Evolutionary conservation across 2,113 vertebrate genomes (phyloP), one percentile per base, ranked within the genome.

Genomic region (Mastomys coucha): DNA sequence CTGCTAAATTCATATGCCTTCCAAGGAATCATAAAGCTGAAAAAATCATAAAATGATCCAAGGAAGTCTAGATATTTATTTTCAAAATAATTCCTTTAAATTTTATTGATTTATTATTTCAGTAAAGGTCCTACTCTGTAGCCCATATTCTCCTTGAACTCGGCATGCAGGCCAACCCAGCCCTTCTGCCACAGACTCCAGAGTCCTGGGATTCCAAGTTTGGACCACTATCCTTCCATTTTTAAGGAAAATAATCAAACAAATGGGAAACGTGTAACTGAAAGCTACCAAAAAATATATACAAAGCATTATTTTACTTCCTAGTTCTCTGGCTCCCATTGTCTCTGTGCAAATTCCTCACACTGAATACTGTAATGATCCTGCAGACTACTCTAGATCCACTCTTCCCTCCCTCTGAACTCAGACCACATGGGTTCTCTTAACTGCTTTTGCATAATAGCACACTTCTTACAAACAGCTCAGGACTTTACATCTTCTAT

Each of bases 191-290:
- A 65, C 39, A 65, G n/a, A 13, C 60, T 45, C n/a, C 39, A 65
- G 39, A 86, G 28, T 87, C 28, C 33, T 70, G 11, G 33, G 45
- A 53, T 24, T 70, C 31, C 45, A 88, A 53, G 12, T 53, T 1
- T 70, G 19, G 2, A 26, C 31, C 19, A n/a, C 3, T 22, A n/a
- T 69, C 17, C 72, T 82, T 53, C 85, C 31, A 45, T 42, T 70
- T 89, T 93, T 95, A 85, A 91, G 89, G 65, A 36, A 81, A 93
- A 86, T 42, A 65, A 22, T 77, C 33, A 63, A 45, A 93, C 4
- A 58, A 81, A 73, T 42, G 5, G 28, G 91, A 92, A 67, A 12
- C 7, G 81, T 67, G 24, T 86, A 88, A 94, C 81, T 14, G 1
- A 31, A 77, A 42, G 1, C 60, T 60, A 36, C 6, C 39, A 42